Conservation (phyloP, 2,888 invertebrate genomes). For the Dryobota labecula region DNA sequence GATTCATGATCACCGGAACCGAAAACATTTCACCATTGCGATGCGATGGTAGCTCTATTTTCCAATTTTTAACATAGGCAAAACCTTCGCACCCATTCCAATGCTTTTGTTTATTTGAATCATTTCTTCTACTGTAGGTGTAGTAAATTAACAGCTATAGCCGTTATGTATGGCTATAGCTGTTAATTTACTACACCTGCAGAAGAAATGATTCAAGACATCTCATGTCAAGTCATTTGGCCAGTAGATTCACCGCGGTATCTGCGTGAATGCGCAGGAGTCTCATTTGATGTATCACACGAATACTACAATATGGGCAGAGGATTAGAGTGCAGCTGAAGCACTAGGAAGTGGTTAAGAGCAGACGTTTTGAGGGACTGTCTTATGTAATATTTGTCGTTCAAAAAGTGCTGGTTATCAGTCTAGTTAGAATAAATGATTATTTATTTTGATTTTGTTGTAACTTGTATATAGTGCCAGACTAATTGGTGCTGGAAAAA, state of each 20-base stretch:
- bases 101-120: not conserved
- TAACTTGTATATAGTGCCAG: too few species aligned
- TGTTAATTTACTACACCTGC: too few species aligned
- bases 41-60: not conserved
- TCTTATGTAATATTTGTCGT: too few species aligned
- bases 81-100: not conserved
- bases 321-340: not conserved
- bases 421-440: too few species aligned
- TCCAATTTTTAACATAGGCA: not conserved
- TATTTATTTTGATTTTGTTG: too few species aligned
- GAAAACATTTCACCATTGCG: not conserved
- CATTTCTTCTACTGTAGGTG: too few species aligned
- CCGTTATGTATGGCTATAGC: too few species aligned
- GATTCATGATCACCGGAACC: not conserved
- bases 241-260: not conserved
- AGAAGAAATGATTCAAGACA: conserved; percentile 8
- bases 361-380: too few species aligned
- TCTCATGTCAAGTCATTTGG: not conserved
- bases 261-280: conserved; percentile 23
- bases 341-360: too few species aligned
- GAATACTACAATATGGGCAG: not conserved
- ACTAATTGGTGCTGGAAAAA: too few species aligned
- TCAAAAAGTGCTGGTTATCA: too few species aligned
- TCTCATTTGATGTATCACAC: conserved; percentile 11
- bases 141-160: not conserved